Conservation (phyloP, 1,140 invertebrate species). For the Calliopsis andreniformis region DNA sequence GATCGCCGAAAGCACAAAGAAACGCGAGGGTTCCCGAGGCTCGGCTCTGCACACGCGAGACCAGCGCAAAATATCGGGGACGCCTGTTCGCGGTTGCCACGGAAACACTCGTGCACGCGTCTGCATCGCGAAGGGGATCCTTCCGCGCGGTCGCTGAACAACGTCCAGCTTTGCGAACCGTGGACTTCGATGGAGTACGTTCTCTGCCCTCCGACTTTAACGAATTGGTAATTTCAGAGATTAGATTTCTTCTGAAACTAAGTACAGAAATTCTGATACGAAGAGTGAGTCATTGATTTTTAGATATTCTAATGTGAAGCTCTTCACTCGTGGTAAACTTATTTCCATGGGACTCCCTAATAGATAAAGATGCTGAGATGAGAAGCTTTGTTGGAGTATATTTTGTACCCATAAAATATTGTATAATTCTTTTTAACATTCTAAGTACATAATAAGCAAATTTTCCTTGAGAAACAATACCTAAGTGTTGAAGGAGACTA, state of each 20-base stretch:
- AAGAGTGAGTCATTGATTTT: background rate
- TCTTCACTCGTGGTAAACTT: too few relatives aligned
- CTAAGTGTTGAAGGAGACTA: too few relatives aligned
- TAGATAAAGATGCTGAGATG: too few relatives aligned
- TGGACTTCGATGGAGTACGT: background rate
- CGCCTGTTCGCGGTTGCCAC: conserved; percentile 64
- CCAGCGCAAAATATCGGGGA: conserved; percentile 28
- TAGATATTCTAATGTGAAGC: too few relatives aligned
- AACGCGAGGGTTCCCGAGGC: background rate
- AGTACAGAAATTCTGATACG: too few relatives aligned
- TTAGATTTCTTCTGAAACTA: too few relatives aligned
- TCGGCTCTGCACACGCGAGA: background rate
- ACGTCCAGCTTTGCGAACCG: background rate
- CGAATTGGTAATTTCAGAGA: conserved; percentile 23
- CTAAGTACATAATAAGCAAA: too few relatives aligned
- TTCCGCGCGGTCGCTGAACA: conserved; percentile 26
- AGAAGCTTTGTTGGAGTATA: too few relatives aligned
- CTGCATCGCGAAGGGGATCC: conserved; percentile 29
- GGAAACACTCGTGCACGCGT: conserved; percentile 54
- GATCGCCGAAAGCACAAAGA: background rate
- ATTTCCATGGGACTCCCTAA: too few relatives aligned
- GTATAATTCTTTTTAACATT: too few relatives aligned
- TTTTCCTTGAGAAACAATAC: too few relatives aligned
- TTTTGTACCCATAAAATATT: too few relatives aligned
- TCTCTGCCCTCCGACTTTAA: background rate